Evolutionary conservation across 2,888 invertebrate genomes (phyloP), one percentile per base, ranked within the genome.

Genomic region (Iselma pallidipennis): DNA sequence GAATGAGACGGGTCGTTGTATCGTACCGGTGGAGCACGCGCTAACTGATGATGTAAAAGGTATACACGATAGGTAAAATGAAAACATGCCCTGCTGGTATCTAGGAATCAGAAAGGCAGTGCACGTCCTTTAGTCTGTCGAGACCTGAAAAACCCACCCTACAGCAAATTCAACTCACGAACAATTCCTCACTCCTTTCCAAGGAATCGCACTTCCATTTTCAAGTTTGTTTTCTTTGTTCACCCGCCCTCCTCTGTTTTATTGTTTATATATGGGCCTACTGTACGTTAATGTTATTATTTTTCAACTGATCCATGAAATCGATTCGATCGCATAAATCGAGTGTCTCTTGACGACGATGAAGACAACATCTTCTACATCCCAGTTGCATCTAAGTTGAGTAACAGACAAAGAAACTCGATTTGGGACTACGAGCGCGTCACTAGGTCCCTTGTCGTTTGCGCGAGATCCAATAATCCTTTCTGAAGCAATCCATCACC

Each of bases 231-330:
- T 77, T 74, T 74, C 73, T 68, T 73, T 54, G 31, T 23, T 45
- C 21, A 45, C n/a, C n/a, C 64, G 64, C 49, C 67, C 70, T n/a
- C n/a, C n/a, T n/a, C n/a, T 71, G 72, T 73, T 74, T 77, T 76
- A 77, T 78, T 78, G 78, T 78, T 79, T 78, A 76, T 79, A 76
- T 74, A 75, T 74, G 74, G 66, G 61, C 69, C 69, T 23, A 66
- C 62, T 68, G 75, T 77, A 77, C 76, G 74, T 75, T 78, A 78
- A 78, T 79, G 74, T 78, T 76, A 78, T 79, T 79, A 78, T 79
- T 79, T 72, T 76, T 73, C 75, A 74, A 69, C 64, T 70, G 74
- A 76, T 73, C 75, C 71, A 70, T 71, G 74, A 70, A 70, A 74
- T 70, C 73, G 71, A 74, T 71, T 64, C 64, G 65, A 10, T 23